Percentiles rank a stretch among this genome's conserved stretches.
These are phyloP conservation scores for Elymnias hypermnestra DNA, from an alignment of 1,140 invertebrate genomes.

Conservation along the genomic window DNA sequence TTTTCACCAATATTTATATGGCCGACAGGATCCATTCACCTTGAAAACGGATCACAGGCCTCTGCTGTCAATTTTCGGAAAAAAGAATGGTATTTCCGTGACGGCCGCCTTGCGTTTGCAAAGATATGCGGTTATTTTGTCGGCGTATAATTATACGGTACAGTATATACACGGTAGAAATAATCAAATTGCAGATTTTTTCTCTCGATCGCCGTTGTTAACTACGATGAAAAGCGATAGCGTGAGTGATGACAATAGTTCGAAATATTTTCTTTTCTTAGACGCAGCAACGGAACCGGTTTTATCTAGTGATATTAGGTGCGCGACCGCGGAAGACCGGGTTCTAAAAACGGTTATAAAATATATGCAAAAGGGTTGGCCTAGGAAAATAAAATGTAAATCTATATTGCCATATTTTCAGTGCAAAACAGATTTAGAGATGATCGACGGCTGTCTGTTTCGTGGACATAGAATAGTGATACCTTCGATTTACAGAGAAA, in stretches of 20 bases:
- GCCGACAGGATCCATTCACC: too few relatives aligned
- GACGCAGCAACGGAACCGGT: conserved; percentile 3
- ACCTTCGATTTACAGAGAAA: conserved; percentile 12
- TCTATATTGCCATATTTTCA: conserved; percentile 27
- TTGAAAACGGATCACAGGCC: too few relatives aligned
- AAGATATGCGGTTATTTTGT: too few relatives aligned
- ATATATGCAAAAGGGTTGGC: conserved; percentile 29
- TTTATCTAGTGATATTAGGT: conserved; percentile 8
- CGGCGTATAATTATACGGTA: conserved; percentile 26
- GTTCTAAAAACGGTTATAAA: conserved; percentile 20
- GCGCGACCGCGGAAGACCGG: conserved; percentile 11
- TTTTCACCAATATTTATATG: too few relatives aligned
- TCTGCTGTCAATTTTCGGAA: too few relatives aligned
- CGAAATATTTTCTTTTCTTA: too few relatives aligned
- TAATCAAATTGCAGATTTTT: conserved; percentile 21
- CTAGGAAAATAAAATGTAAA: conserved; percentile 29
- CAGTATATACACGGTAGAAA: conserved; percentile 17
- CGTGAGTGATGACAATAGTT: too few relatives aligned
- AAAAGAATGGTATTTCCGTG: too few relatives aligned
- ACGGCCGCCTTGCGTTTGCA: conserved; percentile 23
- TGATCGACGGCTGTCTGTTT: conserved; percentile 26
- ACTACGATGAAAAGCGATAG: too few relatives aligned
- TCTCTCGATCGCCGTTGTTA: not conserved
- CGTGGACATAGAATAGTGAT: conserved; percentile 30
- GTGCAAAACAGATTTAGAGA: conserved; percentile 28